A percentile compares a stretch with the other conserved stretches of the same genome.
Evolutionary conservation across 2,113 vertebrate genomes (phyloP).

Genomic region (Etheostoma cragini): DNA sequence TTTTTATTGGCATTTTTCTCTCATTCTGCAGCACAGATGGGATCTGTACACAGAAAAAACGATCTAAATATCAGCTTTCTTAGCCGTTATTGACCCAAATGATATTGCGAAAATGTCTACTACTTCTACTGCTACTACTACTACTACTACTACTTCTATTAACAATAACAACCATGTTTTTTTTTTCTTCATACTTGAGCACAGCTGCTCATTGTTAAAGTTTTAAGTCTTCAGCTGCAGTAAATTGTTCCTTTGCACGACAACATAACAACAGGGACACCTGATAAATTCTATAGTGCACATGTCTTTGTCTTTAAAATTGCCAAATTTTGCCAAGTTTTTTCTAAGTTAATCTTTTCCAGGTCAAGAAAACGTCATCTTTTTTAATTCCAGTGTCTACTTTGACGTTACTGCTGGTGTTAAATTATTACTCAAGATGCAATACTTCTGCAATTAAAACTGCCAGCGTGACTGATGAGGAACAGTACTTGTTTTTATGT

Average conservation of each 20-base stretch:
- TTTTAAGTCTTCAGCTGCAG: background rate
- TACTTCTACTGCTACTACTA: background rate
- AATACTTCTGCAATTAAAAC: constrained; percentile 1
- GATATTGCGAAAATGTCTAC: background rate
- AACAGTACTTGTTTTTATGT: background rate
- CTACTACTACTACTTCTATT: background rate
- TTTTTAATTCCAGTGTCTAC: background rate
- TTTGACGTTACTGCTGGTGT: background rate
- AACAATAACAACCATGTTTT: background rate
- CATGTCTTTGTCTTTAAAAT: background rate
- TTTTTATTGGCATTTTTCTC: constrained; percentile 47
- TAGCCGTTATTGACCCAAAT: constrained; percentile 40
- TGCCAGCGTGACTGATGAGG: background rate
- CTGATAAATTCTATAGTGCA: background rate
- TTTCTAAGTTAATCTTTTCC: background rate
- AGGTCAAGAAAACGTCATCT: accelerated
- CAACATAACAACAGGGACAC: too few species aligned
- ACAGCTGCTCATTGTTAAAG: background rate
- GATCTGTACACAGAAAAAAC: constrained; percentile 7
- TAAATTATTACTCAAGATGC: background rate
- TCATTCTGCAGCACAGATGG: constrained; percentile 60
- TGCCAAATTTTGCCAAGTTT: too few species aligned
- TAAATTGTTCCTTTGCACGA: background rate
- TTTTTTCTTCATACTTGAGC: background rate
- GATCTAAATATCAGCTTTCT: constrained; percentile 31